A percentile compares a stretch with the other conserved stretches of the same genome.
Conservation (phyloP, 2,888 invertebrate genomes). For the Synergus japonicus region DNA sequence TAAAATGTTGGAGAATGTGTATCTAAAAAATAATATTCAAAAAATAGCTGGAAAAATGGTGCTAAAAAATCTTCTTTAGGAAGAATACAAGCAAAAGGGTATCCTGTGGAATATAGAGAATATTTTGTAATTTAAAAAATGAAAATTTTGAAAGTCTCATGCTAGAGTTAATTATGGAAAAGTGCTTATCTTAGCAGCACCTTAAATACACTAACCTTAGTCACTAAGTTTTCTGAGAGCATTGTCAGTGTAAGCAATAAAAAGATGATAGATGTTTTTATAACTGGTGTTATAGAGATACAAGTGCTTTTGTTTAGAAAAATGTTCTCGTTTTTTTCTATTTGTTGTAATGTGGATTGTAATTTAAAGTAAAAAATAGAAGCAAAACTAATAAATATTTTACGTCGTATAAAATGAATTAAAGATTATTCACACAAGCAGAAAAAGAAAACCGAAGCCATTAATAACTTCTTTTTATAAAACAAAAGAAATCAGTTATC, state of each 20-base stretch:
- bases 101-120: background rate
- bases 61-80: background rate
- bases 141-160: background rate
- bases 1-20: background rate
- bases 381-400: background rate
- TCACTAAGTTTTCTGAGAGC: slow-evolving; percentile 21
- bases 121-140: background rate
- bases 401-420: background rate
- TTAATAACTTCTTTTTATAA: background rate
- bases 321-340: background rate
- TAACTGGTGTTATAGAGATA: background rate
- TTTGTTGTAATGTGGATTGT: background rate
- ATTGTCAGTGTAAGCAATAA: slow-evolving; percentile 13
- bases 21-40: background rate
- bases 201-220: slow-evolving; percentile 17
- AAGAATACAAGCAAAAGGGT: background rate
- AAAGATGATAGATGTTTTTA: slow-evolving; percentile 5
- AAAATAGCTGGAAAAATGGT: background rate
- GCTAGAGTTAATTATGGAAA: slow-evolving; percentile 7
- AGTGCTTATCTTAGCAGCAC: background rate
- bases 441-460: background rate
- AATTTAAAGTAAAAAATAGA: background rate
- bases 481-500: background rate
- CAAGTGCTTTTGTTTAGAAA: background rate
- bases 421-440: slow-evolving; percentile 7